Evolutionary conservation across 2,888 invertebrate species (phyloP).

Genomic region (Folsomia manolachei): DNA sequence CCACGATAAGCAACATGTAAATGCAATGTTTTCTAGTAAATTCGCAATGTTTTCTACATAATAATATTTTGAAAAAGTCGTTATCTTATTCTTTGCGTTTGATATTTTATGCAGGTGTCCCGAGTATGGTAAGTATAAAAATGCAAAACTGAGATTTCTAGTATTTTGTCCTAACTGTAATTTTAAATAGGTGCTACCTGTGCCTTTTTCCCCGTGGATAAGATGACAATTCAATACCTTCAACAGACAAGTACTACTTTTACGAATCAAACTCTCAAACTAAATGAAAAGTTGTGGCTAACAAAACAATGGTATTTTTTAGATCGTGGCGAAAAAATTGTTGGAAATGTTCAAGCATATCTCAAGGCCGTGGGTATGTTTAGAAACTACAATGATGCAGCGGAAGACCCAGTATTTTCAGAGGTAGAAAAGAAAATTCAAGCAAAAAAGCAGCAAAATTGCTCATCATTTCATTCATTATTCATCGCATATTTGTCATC

Average conservation of each 20-base stretch:
- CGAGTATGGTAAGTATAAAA: too few species aligned
- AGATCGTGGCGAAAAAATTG: conserved; percentile 78
- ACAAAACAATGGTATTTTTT: conserved; percentile 44
- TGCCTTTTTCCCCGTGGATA: conserved; percentile 90
- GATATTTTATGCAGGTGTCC: too few species aligned
- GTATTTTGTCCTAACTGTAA: too few species aligned
- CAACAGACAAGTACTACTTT: conserved; percentile 69
- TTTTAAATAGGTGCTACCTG: conserved; percentile 98
- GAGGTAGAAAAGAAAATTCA: too few species aligned
- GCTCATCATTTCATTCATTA: neutral
- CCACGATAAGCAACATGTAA: conserved; percentile 99
- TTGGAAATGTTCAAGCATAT: conserved; percentile 75
- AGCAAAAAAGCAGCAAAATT: too few species aligned
- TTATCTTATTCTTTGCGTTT: too few species aligned
- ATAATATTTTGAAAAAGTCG: too few species aligned
- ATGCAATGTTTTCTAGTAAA: too few species aligned
- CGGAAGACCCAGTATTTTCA: conserved; percentile 81
- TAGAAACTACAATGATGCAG: conserved; percentile 71
- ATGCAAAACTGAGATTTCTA: too few species aligned
- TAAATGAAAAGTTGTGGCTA: neutral
- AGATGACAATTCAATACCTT: conserved; percentile 74
- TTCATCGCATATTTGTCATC: neutral
- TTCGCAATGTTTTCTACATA: too few species aligned
- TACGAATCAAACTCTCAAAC: too few species aligned
- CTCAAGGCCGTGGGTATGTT: conserved; percentile 77